These are phyloP conservation scores for Climacteris rufus DNA, from an alignment of 2,113 vertebrate species.

Conservation along the genomic window DNA sequence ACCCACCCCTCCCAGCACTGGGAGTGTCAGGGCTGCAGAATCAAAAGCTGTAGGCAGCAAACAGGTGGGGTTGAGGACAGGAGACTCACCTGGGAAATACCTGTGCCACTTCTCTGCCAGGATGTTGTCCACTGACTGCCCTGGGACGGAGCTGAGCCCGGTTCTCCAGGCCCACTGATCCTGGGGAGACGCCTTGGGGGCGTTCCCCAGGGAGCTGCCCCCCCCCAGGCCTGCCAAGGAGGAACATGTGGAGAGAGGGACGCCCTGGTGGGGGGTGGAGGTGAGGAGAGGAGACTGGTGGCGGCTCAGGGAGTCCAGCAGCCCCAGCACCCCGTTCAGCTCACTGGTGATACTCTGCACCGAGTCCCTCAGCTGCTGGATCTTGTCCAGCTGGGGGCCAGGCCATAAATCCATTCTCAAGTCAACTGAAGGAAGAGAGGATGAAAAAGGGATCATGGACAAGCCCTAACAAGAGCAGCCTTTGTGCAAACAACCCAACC, in stretches of 20 bases:
- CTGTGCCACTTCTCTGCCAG: constrained; percentile 79
- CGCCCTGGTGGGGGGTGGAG: neutral
- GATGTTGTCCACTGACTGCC: constrained; percentile 64
- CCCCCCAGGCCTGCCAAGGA: neutral
- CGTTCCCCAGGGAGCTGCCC: neutral
- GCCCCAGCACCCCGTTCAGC: constrained; percentile 76
- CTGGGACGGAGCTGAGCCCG: neutral
- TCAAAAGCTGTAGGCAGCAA: accelerated
- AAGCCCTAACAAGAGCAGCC: neutral
- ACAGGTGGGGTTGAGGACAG: neutral
- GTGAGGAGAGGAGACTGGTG: constrained; percentile 31
- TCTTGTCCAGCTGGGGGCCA: constrained; percentile 65
- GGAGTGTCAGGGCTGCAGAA: neutral
- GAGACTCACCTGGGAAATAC: constrained; percentile 80
- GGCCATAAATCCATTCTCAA: neutral
- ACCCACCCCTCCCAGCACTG: neutral
- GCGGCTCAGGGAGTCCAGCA: constrained; percentile 70
- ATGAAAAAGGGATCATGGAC: neutral
- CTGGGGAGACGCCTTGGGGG: neutral
- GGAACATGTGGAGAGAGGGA: neutral
- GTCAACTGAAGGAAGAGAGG: neutral
- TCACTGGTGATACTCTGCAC: constrained; percentile 83
- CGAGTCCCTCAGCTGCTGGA: constrained; percentile 79
- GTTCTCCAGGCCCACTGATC: constrained; percentile 62
- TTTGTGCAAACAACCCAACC: neutral